A percentile compares a stretch with the other conserved stretches of the same genome.
phyloP scores from a whole-genome alignment of 2,888 invertebrate species.

The Bombylius discolor region DNA sequence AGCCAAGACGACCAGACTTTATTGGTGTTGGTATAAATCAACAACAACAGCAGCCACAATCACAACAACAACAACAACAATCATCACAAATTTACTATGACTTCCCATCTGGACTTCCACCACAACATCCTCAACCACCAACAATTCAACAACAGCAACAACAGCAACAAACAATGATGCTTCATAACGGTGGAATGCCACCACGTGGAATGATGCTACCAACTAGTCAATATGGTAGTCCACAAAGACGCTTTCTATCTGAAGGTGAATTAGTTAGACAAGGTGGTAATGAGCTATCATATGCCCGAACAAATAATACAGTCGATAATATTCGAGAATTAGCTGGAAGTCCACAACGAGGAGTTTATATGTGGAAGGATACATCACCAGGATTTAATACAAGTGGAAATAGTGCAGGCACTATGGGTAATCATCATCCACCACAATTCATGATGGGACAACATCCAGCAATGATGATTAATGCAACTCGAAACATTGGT shows the following conservation, averaged over 20 bases:
- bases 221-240: slow-evolving; percentile 42
- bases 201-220: slow-evolving; percentile 25
- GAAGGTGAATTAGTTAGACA: slow-evolving; percentile 69
- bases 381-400: slow-evolving; percentile 50
- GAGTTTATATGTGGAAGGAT: slow-evolving; percentile 69
- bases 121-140: slow-evolving; percentile 33
- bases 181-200: slow-evolving; percentile 19
- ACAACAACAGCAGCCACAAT: slow-evolving; percentile 25
- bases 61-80: slow-evolving; percentile 27
- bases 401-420: slow-evolving; percentile 29
- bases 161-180: slow-evolving; percentile 26
- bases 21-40: slow-evolving; percentile 50
- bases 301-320: slow-evolving; percentile 58
- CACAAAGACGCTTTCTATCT: slow-evolving; percentile 65
- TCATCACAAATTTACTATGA: slow-evolving; percentile 35
- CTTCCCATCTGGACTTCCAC: slow-evolving; percentile 31
- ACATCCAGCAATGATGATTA: slow-evolving; percentile 11
- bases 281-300: slow-evolving; percentile 44
- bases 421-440: slow-evolving; percentile 28
- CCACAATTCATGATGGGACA: slow-evolving; percentile 24
- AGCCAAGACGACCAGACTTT: slow-evolving; percentile 77
- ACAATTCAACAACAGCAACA: slow-evolving; percentile 33
- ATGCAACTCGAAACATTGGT: slow-evolving; percentile 15
- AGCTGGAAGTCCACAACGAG: slow-evolving; percentile 75
- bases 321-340: slow-evolving; percentile 79